phyloP scores from a whole-genome alignment of 2,797 vertebrate genomes.

The Adelosebastes latens region DNA sequence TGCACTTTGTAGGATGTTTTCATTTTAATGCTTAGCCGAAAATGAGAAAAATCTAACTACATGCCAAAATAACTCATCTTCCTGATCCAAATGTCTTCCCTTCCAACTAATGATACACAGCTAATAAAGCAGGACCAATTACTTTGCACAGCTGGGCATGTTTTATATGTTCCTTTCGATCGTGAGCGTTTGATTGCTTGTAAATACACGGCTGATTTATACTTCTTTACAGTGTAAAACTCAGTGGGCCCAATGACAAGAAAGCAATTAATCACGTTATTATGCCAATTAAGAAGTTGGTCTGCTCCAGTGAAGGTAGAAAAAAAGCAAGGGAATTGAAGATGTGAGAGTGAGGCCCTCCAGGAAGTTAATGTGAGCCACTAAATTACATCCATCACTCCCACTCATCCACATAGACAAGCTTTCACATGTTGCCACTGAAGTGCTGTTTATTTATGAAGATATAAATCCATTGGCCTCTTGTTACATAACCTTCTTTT shows the following conservation, averaged over 20 bases:
- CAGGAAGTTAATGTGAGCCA: slow-evolving; percentile 40
- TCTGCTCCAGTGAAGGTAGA: slow-evolving; percentile 56
- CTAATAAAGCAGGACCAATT: slow-evolving; percentile 77
- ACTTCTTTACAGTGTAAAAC: slow-evolving; percentile 73
- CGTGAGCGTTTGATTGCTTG: slow-evolving; percentile 71
- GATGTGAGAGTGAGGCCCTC: slow-evolving; percentile 31
- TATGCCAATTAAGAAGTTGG: slow-evolving; percentile 75
- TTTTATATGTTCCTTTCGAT: slow-evolving; percentile 69
- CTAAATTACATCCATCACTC: slow-evolving; percentile 40
- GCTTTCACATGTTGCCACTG: background rate
- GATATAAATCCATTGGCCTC: background rate
- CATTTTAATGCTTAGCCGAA: background rate
- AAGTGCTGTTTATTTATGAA: background rate
- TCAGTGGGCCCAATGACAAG: slow-evolving; percentile 71
- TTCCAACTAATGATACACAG: slow-evolving; percentile 48
- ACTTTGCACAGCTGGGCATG: slow-evolving; percentile 76
- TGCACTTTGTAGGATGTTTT: background rate
- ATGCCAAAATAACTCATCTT: slow-evolving; percentile 22
- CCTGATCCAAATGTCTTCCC: slow-evolving; percentile 30
- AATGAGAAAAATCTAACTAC: background rate
- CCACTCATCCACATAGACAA: slow-evolving; percentile 9
- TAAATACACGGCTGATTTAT: slow-evolving; percentile 78
- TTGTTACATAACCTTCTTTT: background rate
- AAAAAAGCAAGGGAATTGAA: slow-evolving; percentile 29
- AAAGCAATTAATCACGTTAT: slow-evolving; percentile 81